phyloP scores from a whole-genome alignment of 2,797 vertebrate species.

The Megaceryle alcyon region DNA sequence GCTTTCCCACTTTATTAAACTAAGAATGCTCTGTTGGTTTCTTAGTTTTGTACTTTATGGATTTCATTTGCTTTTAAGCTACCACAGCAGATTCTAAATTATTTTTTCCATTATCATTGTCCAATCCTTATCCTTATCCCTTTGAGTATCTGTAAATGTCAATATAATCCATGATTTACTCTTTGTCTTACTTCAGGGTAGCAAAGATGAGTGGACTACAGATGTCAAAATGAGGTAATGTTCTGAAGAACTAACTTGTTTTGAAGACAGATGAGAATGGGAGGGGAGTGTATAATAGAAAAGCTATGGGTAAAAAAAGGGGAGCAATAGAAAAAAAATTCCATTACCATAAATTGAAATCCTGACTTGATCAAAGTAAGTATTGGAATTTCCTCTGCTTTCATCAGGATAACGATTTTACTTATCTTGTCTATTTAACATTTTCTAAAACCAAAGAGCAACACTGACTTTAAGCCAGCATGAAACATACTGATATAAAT shows the following conservation, averaged over 20 bases:
- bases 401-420: neutral
- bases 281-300: neutral
- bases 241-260: neutral
- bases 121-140: neutral
- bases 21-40: neutral
- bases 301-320: neutral
- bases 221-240: neutral
- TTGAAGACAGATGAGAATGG: neutral
- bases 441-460: neutral
- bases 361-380: neutral
- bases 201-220: neutral
- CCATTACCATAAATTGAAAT: neutral
- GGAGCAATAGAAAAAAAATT: neutral
- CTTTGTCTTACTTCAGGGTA: neutral
- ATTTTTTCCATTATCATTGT: neutral
- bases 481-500: conserved; percentile 4
- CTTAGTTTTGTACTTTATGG: neutral
- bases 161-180: neutral
- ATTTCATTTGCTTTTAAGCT: neutral
- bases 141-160: neutral
- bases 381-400: neutral
- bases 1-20: neutral
- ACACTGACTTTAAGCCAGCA: neutral
- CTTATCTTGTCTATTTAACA: neutral
- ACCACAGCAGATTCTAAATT: neutral